Evolutionary conservation across 1,140 invertebrate species (phyloP), one percentile per base, ranked within the genome.

Genomic region (Zaprionus tsacasi): DNA sequence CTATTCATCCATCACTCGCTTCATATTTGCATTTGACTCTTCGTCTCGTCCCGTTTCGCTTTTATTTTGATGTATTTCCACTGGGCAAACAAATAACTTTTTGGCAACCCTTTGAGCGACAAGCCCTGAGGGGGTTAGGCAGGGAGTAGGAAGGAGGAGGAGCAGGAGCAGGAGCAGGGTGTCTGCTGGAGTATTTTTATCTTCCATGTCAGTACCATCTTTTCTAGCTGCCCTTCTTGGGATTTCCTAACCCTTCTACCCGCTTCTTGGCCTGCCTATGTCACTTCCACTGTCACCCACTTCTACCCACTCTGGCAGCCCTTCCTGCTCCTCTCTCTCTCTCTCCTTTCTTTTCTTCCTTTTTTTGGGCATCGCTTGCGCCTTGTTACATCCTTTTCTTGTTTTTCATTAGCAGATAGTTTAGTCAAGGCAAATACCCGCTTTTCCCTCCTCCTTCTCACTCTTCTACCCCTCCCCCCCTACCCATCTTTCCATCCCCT

Each of bases 1-100:
- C 38, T n/a, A 40, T n/a, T 40, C 38, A 40, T 59, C 55, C 67
- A 27, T 64, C 59, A 40, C 56, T 73, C 78, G 71, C 35, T 69
- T 70, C 76, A 82, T 83, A 82, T 83, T 82, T 82, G 81, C 81
- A 82, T 82, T 82, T 79, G 65, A 55, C 81, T 45, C 40, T 82
- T 56, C 66, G 58, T 57, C 78, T 68, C 64, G 58, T 57, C 78
- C 65, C 64, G 38, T 68, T 77, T 86, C 69, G 75, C 78, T 86
- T 85, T 81, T 88, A 86, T 86, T 86, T 87, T 82, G 82, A 86
- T 86, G 82, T 86, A 86, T 86, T 86, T 87, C 72, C 82, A 72
- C 81, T 86, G 80, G 75, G 55, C 56, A 65, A 77, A 78, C 82
- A 87, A 82, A 82, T 79, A 79, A 54, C 59, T 57, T 55, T 70